Evolutionary conservation across 2,113 vertebrate species (phyloP).

Genomic region (Trogon surrucura): DNA sequence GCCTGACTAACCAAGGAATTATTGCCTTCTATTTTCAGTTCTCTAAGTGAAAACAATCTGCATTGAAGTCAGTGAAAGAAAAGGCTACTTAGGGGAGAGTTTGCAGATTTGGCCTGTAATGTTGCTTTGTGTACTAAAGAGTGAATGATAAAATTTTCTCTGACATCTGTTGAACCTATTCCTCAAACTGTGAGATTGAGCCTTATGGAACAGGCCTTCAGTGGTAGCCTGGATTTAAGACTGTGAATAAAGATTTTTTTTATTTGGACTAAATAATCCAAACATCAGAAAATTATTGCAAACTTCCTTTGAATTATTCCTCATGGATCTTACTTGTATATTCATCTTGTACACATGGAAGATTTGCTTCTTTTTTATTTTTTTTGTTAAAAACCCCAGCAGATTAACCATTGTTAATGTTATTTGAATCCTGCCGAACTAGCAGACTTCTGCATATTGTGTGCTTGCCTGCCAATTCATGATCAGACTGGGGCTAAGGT

Average conservation of each 20-base stretch:
- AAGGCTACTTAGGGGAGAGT: neutral
- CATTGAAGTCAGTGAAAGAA: neutral
- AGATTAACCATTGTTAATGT: neutral
- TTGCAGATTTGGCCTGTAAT: neutral
- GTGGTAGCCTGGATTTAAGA: neutral
- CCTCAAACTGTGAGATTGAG: neutral
- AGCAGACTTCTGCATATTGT: neutral
- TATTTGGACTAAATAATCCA: neutral
- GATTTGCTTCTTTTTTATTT: neutral
- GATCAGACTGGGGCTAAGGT: neutral
- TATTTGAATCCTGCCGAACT: neutral
- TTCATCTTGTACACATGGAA: neutral
- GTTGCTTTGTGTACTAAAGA: neutral
- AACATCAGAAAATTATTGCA: neutral
- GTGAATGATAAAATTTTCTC: neutral
- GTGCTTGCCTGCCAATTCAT: neutral
- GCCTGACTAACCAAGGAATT: neutral
- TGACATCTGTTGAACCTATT: neutral
- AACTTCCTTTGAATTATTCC: neutral
- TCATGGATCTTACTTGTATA: neutral
- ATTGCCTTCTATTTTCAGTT: neutral
- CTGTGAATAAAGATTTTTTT: neutral
- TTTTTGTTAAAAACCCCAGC: neutral
- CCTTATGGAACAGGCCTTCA: neutral
- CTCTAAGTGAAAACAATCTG: neutral